Base-by-base conservation (phyloP, 2,797 vertebrate species). In the Adelosebastes latens region DNA sequence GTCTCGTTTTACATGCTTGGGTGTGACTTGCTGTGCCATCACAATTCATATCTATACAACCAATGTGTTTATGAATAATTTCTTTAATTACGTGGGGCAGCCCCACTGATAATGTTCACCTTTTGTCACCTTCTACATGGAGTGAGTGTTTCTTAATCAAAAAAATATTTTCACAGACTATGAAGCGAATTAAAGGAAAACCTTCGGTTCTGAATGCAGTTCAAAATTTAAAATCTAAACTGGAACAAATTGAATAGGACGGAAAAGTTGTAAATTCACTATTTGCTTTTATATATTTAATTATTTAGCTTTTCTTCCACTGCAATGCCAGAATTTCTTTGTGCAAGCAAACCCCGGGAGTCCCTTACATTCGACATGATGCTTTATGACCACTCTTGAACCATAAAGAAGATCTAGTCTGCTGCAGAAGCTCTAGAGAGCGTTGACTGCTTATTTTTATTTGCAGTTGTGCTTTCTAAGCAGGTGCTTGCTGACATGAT, bases 401-500 rank as follows among this genome's bases (percentile, higher is more conserved):
- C 79, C 36, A 75, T 89, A 88, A n/a, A 52, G 77, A n/a, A 52
- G 78, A 88, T 87, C 10, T 75, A 75, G 82, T 77, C 77, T 79
- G 66, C 61, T 52, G 34, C 27, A 80, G 75, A 67, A 78, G 72
- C 80, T 87, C 72, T 7, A 62, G 34, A 83, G 73, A n/a, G 49
- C 29, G 31, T 58, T 52, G 39, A 75, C 77, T 72, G 72, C 73
- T 82, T 76, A n/a, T 75, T 89, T 88, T 93, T 83, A 82, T 91
- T 86, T 86, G 67, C 71, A 22, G 70, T 83, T 85, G 34, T 80
- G 29, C 62, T 81, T 79, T 79, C 55, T 59, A 31, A 80, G 69
- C 72, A 89, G 83, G 87, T 85, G 77, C 71, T 80, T 42, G n/a
- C 61, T 60, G 82, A 83, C 70, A 72, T 88, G 62, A 89, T 81